Evolutionary conservation across 2,797 vertebrate genomes (phyloP), one percentile per base, ranked within the genome.

Genomic region (Acrocephalus scirpaceus): DNA sequence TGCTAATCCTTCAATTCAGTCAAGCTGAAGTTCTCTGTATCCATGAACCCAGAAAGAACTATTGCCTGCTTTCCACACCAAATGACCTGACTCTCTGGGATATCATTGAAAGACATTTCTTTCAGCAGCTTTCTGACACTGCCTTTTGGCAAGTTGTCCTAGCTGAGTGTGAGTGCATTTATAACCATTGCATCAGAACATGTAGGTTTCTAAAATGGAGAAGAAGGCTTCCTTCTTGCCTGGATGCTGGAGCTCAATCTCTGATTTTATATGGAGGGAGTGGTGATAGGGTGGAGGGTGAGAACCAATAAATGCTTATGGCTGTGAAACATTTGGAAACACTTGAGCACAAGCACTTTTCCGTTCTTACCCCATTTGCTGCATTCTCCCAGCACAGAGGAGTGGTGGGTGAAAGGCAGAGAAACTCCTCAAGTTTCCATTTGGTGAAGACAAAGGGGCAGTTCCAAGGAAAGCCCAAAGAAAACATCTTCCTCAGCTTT

Each of bases 361-460:
- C 86, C 23, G 0, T 79, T 90, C 85, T 94, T 93, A 60, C 15
- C 56, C 83, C 19, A 18, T 91, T 48, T 88, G 70, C 72, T 74
- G 60, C 57, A 38, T 50, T 93, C 61, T 88, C 51, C 65, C 66
- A 76, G 47, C 1, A 0, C 64, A 85, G 72, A 88, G 65, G 54
- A 95, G 45, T 34, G 51, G 56, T 83, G 79, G 88, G 50, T 88
- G 86, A 93, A 96, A 90, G 77, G 69, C 79, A 93, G 74, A 91
- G 90, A 72, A 95, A 87, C 86, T 97, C 95, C 94, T 96, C 71
- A 96, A 65, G 95, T 90, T 98, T 97, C 93, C 69, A 76, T 79
- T 97, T 96, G 96, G 80, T 76, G 61, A 96, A 97, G 87, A 92
- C 83, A 88, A 97, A 87, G 74, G 36, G 93, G 92, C 86, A 83